Percentiles rank a stretch among this genome's conserved stretches.
Evolutionary conservation across 2,797 vertebrate species (phyloP).

Genomic region (Jordanella pulchra): DNA sequence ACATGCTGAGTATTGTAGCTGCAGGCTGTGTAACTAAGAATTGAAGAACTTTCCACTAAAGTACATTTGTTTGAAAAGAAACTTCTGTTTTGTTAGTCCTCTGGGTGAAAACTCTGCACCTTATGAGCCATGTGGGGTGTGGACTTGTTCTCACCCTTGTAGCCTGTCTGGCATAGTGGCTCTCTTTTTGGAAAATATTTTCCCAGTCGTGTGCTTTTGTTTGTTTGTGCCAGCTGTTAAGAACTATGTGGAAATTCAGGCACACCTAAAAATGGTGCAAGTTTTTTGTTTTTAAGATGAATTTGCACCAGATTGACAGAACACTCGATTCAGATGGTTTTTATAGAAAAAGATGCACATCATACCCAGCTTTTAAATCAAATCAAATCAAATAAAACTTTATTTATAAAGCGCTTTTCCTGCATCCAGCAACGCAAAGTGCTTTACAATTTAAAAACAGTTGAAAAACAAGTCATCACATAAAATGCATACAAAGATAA

Average conservation of each 20-base stretch:
- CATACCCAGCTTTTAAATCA: not conserved
- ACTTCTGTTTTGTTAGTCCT: not conserved
- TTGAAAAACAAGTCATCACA: too few species aligned
- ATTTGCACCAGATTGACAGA: not conserved
- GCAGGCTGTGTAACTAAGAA: not conserved
- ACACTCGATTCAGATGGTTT: not conserved
- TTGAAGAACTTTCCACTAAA: not conserved
- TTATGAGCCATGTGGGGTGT: conserved; percentile 1
- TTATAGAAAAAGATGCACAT: not conserved
- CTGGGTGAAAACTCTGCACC: conserved; percentile 12
- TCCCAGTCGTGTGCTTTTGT: conserved; percentile 6
- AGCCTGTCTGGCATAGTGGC: not conserved
- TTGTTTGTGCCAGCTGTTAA: conserved; percentile 20
- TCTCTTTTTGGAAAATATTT: conserved; percentile 21
- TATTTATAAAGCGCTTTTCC: too few species aligned
- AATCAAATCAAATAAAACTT: too few species aligned
- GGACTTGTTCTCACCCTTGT: conserved; percentile 4
- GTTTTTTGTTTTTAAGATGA: not conserved
- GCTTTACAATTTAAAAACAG: too few species aligned
- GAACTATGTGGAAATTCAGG: conserved; percentile 13
- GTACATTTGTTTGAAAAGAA: conserved; percentile 4
- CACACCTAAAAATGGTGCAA: not conserved
- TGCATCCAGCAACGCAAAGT: too few species aligned
- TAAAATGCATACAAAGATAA: too few species aligned
- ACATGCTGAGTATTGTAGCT: not conserved